Evolutionary conservation across 2,113 vertebrate genomes (phyloP), one percentile per base, ranked within the genome.

Genomic region (Speoplatyrhinus poulsoni): DNA sequence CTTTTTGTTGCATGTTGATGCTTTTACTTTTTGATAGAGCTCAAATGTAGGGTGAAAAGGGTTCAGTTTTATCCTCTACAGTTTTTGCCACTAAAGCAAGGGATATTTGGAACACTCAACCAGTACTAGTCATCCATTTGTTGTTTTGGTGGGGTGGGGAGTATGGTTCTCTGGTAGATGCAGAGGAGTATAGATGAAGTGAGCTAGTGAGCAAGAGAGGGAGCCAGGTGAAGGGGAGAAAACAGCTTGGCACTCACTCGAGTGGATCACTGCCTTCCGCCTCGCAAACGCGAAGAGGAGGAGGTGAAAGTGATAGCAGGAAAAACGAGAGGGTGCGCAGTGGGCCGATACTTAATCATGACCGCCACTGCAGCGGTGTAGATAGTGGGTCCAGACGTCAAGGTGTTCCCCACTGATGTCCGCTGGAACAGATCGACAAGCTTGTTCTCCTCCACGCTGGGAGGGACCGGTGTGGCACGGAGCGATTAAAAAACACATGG

Each of bases 331-430:
- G 50, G 75, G 36, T 75, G 70, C 33, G 69, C 67, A 65, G 71
- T 73, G 82, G 77, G 80, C 82, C 85, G 85, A 85, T 91, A 78
- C 80, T 87, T 85, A 86, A 92, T 89, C 86, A 88, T 82, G 82
- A 82, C 72, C 76, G 77, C 64, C 83, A 68, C 79, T 87, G 83
- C 82, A 76, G 77, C 80, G 63, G 70, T 74, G 79, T 83, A 87
- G 84, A 87, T 86, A 84, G 74, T 71, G 19, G 82, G 78, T 83
- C 62, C 46, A 26, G 78, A 75, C 78, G 76, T 84, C 82, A 87
- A 89, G 89, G 88, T 88, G 86, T 85, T 85, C 73, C 80, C 72
- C 70, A 67, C 86, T 65, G 80, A 85, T 88, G 77, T 86, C 86
- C 82, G 76, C 77, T 76, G 84, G 82, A 63, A 87, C 82, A 82